Evolutionary conservation across 2,113 vertebrate genomes (phyloP).

Genomic region (Conger conger): DNA sequence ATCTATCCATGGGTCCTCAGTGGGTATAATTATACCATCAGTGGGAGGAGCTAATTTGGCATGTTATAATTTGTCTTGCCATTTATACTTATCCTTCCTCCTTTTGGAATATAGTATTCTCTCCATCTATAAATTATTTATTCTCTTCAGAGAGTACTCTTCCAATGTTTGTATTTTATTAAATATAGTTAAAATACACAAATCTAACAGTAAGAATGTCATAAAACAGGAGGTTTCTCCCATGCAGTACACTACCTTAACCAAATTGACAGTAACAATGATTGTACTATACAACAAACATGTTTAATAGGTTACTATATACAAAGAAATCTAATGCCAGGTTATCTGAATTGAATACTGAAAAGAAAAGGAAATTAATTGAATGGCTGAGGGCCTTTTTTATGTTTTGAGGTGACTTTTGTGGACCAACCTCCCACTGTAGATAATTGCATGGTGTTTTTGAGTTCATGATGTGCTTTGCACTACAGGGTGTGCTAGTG

Average conservation of each 20-base stretch:
- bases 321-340: conserved; percentile 1
- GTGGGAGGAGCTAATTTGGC: not conserved
- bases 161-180: not conserved
- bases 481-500: conserved; percentile 22
- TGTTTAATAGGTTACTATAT: not conserved
- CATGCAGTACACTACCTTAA: conserved; percentile 39
- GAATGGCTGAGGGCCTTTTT: conserved; percentile 58
- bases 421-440: conserved; percentile 64
- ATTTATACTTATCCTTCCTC: not conserved
- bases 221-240: conserved; percentile 12
- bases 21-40: not conserved
- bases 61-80: not conserved
- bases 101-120: not conserved
- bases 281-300: conserved; percentile 38
- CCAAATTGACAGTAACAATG: conserved; percentile 46
- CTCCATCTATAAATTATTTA: not conserved
- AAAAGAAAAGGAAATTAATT: conserved; percentile 51
- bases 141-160: not conserved
- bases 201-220: conserved; percentile 20
- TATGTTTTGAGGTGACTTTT: conserved; percentile 66
- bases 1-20: not conserved
- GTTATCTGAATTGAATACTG: conserved; percentile 41
- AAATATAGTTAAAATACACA: conserved; percentile 9
- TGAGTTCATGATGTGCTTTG: conserved; percentile 69
- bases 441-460: conserved; percentile 76